Conservation (phyloP, 1,140 invertebrate species). For the Heliconius nattereri region DNA sequence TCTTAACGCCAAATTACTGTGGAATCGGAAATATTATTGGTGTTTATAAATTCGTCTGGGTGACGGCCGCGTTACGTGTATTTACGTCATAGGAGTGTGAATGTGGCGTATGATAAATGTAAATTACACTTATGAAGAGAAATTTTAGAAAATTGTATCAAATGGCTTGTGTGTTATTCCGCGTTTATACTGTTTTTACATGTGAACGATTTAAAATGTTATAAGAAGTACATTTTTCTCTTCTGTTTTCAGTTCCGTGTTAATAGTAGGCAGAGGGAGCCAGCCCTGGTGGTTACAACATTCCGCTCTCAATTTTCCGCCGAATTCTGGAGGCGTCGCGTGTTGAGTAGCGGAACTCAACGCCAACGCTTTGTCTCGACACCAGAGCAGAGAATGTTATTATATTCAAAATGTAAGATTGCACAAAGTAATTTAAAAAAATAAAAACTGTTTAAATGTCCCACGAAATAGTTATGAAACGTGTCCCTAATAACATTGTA, state of each 20-base stretch:
- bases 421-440: neutral
- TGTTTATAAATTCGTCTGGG: conserved; percentile 19
- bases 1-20: conserved; percentile 1
- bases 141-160: conserved; percentile 20
- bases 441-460: neutral
- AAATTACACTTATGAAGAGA: conserved; percentile 8
- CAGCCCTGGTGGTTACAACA: too few species aligned
- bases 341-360: too few species aligned
- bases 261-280: too few species aligned
- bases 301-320: too few species aligned
- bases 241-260: too few species aligned
- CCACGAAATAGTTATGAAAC: neutral
- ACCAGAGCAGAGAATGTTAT: too few species aligned
- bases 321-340: too few species aligned
- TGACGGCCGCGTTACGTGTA: conserved; percentile 13
- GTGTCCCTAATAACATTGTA: too few species aligned
- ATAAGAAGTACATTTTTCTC: too few species aligned
- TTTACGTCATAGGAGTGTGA: conserved; percentile 3
- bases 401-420: neutral
- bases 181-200: neutral
- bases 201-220: neutral
- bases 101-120: conserved; percentile 10
- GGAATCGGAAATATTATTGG: conserved; percentile 6
- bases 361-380: too few species aligned
- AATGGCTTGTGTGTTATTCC: neutral